Evolutionary conservation across 1,140 invertebrate genomes (phyloP).

Genomic region (Psix sp.): DNA sequence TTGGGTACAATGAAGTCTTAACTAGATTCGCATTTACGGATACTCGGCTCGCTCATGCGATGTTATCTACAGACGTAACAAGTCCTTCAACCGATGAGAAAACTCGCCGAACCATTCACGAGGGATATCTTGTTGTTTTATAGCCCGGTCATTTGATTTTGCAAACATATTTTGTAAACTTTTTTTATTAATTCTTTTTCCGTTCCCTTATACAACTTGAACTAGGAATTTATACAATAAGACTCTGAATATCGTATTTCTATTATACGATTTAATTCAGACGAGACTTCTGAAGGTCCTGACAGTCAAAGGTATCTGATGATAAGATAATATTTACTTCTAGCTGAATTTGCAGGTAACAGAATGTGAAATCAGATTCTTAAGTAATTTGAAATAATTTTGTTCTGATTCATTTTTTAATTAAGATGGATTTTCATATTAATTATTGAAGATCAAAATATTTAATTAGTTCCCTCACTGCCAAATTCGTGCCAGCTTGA

Average conservation of each 20-base stretch:
- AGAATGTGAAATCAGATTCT: too few species aligned
- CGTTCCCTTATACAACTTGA: too few species aligned
- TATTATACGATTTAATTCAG: too few species aligned
- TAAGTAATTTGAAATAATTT: too few species aligned
- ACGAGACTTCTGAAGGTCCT: too few species aligned
- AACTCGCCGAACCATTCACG: conserved; percentile 31
- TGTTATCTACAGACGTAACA: conserved; percentile 7
- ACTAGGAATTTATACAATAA: too few species aligned
- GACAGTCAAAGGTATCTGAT: too few species aligned
- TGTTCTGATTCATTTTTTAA: not conserved
- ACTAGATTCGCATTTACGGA: conserved; percentile 38
- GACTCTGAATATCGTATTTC: too few species aligned
- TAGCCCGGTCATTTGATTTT: conserved; percentile 25
- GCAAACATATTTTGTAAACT: conserved; percentile 11
- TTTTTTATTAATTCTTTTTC: conserved; percentile 4
- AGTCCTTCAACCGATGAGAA: conserved; percentile 24
- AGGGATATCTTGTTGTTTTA: conserved; percentile 40
- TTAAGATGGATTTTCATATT: not conserved
- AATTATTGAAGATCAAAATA: conserved; percentile 23
- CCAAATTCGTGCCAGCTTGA: conserved; percentile 49
- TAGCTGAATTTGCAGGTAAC: too few species aligned
- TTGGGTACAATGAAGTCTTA: conserved; percentile 88
- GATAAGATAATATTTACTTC: too few species aligned
- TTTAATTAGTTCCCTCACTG: conserved; percentile 59
- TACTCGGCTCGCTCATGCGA: too few species aligned